A percentile compares a stretch with the other conserved stretches of the same genome.
phyloP scores from a whole-genome alignment of 2,797 vertebrate genomes.

The Vultur gryphus region DNA sequence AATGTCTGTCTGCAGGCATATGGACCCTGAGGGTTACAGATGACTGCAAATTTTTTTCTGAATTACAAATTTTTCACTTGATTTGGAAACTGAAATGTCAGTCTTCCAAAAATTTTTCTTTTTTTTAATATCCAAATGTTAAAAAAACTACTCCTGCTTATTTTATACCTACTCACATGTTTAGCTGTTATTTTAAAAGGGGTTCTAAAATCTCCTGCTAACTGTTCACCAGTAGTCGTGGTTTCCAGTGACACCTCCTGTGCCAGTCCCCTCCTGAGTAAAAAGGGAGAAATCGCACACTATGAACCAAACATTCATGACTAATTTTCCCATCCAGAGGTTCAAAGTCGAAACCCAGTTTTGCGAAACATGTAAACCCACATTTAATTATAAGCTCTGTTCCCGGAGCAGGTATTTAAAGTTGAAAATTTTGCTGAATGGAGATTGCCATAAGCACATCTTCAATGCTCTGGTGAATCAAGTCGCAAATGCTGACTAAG shows the following conservation, averaged over 20 bases:
- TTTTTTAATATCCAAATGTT: background rate
- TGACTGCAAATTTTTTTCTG: background rate
- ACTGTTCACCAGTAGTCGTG: background rate
- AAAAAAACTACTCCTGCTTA: background rate
- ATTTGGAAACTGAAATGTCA: constrained; percentile 1
- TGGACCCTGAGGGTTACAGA: background rate
- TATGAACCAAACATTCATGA: background rate
- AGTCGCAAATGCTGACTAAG: background rate
- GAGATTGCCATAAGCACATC: background rate
- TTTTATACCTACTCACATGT: background rate
- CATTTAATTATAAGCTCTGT: background rate
- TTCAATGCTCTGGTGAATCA: background rate
- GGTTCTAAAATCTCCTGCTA: background rate
- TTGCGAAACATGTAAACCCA: background rate
- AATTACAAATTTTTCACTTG: background rate
- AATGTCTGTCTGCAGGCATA: background rate
- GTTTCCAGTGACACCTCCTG: background rate
- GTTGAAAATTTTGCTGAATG: background rate
- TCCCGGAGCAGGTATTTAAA: background rate
- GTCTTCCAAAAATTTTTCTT: background rate
- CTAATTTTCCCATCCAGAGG: background rate
- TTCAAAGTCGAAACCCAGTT: background rate
- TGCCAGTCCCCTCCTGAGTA: background rate
- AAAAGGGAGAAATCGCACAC: background rate
- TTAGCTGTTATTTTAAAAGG: background rate